A percentile compares a stretch with the other conserved stretches of the same genome.
Conservation (phyloP, 2,113 vertebrate genomes). For the Vulpes ferrilata region DNA sequence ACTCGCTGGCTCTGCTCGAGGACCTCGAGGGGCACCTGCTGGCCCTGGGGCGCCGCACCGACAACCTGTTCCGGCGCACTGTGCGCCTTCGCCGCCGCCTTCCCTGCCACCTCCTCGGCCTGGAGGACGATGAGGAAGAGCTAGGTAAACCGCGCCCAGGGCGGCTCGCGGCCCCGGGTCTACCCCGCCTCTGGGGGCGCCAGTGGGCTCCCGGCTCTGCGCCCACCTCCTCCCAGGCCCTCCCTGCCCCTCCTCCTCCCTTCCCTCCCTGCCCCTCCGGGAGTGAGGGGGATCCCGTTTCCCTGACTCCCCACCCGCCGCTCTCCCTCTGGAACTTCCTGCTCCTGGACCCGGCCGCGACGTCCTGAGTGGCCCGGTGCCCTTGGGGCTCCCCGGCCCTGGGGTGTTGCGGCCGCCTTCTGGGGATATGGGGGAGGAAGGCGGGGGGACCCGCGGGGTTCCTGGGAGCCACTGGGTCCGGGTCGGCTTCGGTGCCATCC, state of each 20-base stretch:
- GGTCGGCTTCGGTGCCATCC: background rate
- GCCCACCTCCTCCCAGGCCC: background rate
- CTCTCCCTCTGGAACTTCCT: conserved; percentile 46
- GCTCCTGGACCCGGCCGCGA: background rate
- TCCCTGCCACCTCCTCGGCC: conserved; percentile 72
- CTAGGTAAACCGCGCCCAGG: conserved; percentile 70
- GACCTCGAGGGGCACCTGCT: conserved; percentile 88
- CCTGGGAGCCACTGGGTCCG: background rate
- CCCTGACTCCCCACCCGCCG: background rate
- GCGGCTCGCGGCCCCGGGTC: background rate
- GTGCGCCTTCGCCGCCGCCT: conserved; percentile 82
- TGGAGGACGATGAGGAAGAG: conserved; percentile 60
- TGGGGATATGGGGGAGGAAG: background rate
- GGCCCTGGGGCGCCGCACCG: conserved; percentile 84
- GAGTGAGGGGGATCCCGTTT: conserved; percentile 3
- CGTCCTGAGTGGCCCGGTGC: conserved; percentile 44
- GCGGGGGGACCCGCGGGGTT: background rate
- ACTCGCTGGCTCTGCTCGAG: conserved; percentile 86
- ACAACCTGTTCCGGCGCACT: conserved; percentile 82
- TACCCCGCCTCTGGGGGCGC: conserved; percentile 32
- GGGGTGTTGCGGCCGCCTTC: background rate
- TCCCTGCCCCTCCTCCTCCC: too few relatives aligned
- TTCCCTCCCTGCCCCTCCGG: background rate
- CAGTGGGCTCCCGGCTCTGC: background rate
- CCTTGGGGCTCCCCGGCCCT: background rate